Evolutionary conservation across 2,888 invertebrate genomes (phyloP).

Genomic region (Pachliopta kotzebuea): DNA sequence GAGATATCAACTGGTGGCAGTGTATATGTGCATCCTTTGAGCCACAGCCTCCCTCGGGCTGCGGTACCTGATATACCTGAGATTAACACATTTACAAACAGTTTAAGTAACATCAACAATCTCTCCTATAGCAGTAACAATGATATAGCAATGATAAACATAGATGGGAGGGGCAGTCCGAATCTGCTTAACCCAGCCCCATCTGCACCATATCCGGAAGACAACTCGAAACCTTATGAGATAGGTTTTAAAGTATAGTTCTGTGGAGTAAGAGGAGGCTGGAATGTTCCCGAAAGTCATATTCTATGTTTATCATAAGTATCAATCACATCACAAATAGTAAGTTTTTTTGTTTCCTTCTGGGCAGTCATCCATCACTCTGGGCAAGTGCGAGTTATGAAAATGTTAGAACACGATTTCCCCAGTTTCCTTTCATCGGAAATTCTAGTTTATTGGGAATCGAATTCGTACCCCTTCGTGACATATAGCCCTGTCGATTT

Average conservation of each 20-base stretch:
- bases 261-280: too few relatives aligned
- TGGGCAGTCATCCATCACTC: too few relatives aligned
- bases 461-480: too few relatives aligned
- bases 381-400: too few relatives aligned
- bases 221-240: constrained; percentile 14
- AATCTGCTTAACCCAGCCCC: constrained; percentile 20
- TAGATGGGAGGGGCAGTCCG: neutral
- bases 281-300: too few relatives aligned
- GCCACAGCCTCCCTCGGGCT: constrained; percentile 44
- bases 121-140: neutral
- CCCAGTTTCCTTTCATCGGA: too few relatives aligned
- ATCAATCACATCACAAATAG: too few relatives aligned
- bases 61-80: neutral
- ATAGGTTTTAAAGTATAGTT: constrained; percentile 30
- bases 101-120: neutral
- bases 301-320: too few relatives aligned
- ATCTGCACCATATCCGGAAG: constrained; percentile 13
- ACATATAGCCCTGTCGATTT: too few relatives aligned
- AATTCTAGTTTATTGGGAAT: too few relatives aligned
- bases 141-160: neutral
- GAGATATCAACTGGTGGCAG: constrained; percentile 28
- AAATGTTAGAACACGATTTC: too few relatives aligned
- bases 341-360: too few relatives aligned
- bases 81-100: neutral
- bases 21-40: constrained; percentile 49